A percentile compares a stretch with the other conserved stretches of the same genome.
These are phyloP conservation scores for Drosophila sproati DNA, from an alignment of 1,140 invertebrate genomes.

Conservation along the genomic window DNA sequence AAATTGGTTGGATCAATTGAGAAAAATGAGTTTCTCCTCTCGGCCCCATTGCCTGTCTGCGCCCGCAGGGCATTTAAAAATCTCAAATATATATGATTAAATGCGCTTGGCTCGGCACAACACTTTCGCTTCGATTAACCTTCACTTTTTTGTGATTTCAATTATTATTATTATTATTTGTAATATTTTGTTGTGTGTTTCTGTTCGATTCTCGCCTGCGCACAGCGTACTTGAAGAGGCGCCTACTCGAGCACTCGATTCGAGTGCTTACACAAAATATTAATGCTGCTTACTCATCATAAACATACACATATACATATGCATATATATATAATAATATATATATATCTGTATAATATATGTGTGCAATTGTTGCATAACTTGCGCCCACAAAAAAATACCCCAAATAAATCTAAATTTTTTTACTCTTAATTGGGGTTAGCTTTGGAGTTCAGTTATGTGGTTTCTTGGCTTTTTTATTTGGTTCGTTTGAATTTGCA, in stretches of 20 bases:
- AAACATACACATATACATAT: neutral
- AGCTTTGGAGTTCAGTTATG: conserved; percentile 58
- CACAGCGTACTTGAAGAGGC: conserved; percentile 45
- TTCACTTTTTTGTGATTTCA: conserved; percentile 57
- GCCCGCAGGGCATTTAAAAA: conserved; percentile 55
- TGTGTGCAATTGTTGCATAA: conserved; percentile 45
- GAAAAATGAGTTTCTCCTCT: conserved; percentile 18
- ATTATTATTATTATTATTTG: conserved; percentile 5
- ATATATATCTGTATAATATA: neutral
- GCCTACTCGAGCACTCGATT: conserved; percentile 57
- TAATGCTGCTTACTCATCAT: conserved; percentile 45
- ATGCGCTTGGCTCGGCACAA: conserved; percentile 49
- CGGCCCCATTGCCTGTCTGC: conserved; percentile 2
- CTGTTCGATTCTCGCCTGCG: conserved; percentile 49
- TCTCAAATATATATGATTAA: conserved; percentile 41
- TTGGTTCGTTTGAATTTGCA: conserved; percentile 28
- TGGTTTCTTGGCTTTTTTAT: neutral
- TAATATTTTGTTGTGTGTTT: conserved; percentile 14
- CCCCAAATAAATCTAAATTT: conserved; percentile 20
- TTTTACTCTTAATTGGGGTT: conserved; percentile 70
- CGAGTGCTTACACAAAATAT: conserved; percentile 38
- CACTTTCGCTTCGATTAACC: conserved; percentile 75
- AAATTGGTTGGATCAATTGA: conserved; percentile 74
- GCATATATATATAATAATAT: neutral
- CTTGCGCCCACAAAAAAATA: conserved; percentile 23